Conservation (phyloP, 92 coral and sea anemone species). For the Porites evermanni region DNA sequence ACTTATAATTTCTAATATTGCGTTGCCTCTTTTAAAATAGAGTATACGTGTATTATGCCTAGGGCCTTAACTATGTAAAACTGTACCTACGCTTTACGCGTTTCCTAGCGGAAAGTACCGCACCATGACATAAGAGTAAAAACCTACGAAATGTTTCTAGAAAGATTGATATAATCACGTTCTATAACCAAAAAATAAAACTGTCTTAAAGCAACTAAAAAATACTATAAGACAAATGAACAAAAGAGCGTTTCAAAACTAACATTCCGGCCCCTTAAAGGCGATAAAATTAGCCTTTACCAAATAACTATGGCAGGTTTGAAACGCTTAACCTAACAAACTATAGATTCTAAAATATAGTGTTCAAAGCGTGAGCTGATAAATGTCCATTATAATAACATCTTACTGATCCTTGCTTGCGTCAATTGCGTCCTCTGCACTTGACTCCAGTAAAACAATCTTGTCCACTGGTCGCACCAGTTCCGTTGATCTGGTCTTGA, state of each 20-base stretch:
- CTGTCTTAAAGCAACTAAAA: neutral
- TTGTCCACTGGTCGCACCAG: constrained; percentile 62
- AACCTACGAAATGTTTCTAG: no score
- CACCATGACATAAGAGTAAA: no score
- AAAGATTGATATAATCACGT: no score
- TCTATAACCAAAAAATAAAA: no score
- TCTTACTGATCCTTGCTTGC: neutral
- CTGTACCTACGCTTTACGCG: no score
- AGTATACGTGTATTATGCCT: no score
- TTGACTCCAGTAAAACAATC: constrained; percentile 55
- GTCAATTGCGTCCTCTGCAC: constrained; percentile 4
- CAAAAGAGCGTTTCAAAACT: no score
- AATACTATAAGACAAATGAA: neutral
- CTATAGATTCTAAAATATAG: neutral
- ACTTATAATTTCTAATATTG: no score
- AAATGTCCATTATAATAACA: neutral
- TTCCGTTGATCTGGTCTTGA: constrained; percentile 49
- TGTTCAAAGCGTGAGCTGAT: neutral
- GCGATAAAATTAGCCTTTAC: constrained; percentile 48
- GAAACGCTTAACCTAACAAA: constrained; percentile 2
- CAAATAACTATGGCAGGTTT: constrained; percentile 16
- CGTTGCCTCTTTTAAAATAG: no score
- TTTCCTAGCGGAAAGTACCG: no score
- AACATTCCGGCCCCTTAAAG: constrained; percentile 55
- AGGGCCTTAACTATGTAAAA: no score